A percentile compares a stretch with the other conserved stretches of the same genome.
phyloP scores from a whole-genome alignment of 2,888 invertebrate species.

The Alloscopus bannaensis region DNA sequence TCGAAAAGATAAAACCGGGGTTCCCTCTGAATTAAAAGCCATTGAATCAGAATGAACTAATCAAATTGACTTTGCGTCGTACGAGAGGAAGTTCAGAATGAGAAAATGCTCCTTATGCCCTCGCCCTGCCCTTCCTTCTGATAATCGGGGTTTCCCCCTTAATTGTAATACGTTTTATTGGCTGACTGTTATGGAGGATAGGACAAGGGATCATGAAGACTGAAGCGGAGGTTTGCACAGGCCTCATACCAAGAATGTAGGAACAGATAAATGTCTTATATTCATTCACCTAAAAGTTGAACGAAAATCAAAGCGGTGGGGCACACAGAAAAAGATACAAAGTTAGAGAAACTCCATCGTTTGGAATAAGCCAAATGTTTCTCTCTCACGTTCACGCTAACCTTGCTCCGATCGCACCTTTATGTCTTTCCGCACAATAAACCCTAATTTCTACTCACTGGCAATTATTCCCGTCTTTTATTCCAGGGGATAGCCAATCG shows the following conservation, averaged over 20 bases:
- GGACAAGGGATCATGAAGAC: too few relatives aligned
- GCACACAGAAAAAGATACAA: neutral
- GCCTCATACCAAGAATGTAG: conserved; percentile 4
- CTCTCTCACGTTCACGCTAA: conserved; percentile 65
- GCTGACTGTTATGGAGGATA: conserved; percentile 17
- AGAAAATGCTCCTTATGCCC: too few relatives aligned
- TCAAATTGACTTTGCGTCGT: conserved; percentile 63
- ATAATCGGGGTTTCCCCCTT: too few relatives aligned
- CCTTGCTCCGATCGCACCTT: conserved; percentile 59
- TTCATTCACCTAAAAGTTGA: too few relatives aligned
- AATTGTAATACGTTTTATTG: conserved; percentile 30
- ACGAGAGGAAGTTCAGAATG: too few relatives aligned
- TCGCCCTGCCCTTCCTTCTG: too few relatives aligned
- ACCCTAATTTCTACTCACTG: conserved; percentile 59
- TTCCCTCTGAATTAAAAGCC: conserved; percentile 46
- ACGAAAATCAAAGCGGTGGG: neutral
- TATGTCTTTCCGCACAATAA: conserved; percentile 66
- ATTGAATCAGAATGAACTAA: conserved; percentile 64
- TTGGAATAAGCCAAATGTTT: conserved; percentile 51
- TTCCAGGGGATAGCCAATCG: conserved; percentile 20
- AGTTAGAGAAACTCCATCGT: neutral
- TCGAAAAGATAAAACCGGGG: conserved; percentile 25
- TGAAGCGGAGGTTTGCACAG: neutral
- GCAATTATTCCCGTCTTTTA: conserved; percentile 50
- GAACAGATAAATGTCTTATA: conserved; percentile 1